A percentile compares a stretch with the other conserved stretches of the same genome.
Conservation (phyloP, 2,113 vertebrate genomes). For the Rhagologus leucostigma region DNA sequence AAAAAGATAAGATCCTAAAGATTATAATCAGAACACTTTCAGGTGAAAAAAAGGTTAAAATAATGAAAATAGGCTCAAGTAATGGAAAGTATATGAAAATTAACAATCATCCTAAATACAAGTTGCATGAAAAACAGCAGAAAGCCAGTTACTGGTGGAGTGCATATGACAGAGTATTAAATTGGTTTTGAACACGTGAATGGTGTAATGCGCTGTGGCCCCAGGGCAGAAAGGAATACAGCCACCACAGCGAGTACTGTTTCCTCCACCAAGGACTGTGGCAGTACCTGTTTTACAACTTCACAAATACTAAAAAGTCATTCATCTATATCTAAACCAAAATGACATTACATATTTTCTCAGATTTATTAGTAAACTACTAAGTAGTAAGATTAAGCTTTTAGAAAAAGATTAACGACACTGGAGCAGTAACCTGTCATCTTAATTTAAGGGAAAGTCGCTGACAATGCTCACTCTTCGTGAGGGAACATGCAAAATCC, state of each 20-base stretch:
- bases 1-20: background rate
- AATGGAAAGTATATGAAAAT: background rate
- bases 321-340: slow-evolving; percentile 64
- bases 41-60: background rate
- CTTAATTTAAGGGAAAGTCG: slow-evolving; percentile 71
- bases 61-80: background rate
- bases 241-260: background rate
- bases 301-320: slow-evolving; percentile 19
- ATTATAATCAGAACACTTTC: background rate
- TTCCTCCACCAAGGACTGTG: background rate
- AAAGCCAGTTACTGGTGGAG: background rate
- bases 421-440: slow-evolving; percentile 65
- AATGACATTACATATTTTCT: slow-evolving; percentile 69
- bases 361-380: slow-evolving; percentile 79
- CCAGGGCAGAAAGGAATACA: background rate
- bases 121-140: background rate
- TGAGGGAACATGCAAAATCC: slow-evolving; percentile 50
- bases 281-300: background rate
- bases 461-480: slow-evolving; percentile 70
- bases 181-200: background rate
- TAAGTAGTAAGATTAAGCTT: slow-evolving; percentile 77
- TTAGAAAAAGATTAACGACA: slow-evolving; percentile 77
- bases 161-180: background rate
- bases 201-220: background rate
- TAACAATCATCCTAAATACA: background rate